phyloP scores from a whole-genome alignment of 2,888 invertebrate genomes.

The Drosophila mercatorum region DNA sequence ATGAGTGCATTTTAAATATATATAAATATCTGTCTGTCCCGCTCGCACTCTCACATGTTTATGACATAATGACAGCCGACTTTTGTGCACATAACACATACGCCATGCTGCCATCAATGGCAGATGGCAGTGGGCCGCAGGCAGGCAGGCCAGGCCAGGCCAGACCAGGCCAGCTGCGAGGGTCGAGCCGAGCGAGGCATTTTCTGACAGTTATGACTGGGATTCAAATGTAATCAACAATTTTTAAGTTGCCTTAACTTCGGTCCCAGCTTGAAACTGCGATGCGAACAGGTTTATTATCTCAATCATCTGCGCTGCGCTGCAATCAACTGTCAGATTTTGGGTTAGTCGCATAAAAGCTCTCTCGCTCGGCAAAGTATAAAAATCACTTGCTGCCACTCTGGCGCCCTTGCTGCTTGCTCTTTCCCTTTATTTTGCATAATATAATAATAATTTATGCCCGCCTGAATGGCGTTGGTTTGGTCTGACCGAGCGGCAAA shows the following conservation, averaged over 20 bases:
- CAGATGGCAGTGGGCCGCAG: constrained; percentile 14
- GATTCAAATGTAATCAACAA: constrained; percentile 78
- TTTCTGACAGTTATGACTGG: constrained; percentile 76
- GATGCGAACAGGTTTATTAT: constrained; percentile 51
- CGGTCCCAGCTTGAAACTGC: constrained; percentile 30
- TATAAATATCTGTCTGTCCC: constrained; percentile 8
- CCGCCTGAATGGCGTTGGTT: constrained; percentile 25
- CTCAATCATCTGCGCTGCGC: constrained; percentile 35
- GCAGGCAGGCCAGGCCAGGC: no score
- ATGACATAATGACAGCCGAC: constrained; percentile 76
- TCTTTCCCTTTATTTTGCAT: constrained; percentile 35
- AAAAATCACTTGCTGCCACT: constrained; percentile 41
- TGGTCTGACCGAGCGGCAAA: constrained; percentile 25
- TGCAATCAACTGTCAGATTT: constrained; percentile 59
- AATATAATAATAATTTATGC: constrained; percentile 66
- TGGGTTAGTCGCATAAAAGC: constrained; percentile 61
- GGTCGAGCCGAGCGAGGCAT: constrained; percentile 43
- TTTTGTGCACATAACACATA: constrained; percentile 52
- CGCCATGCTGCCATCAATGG: constrained; percentile 42
- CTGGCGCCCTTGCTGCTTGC: constrained; percentile 7
- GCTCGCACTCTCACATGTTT: constrained; percentile 56
- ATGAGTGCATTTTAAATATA: constrained; percentile 61
- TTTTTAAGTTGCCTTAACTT: constrained; percentile 52
- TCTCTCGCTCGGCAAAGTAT: constrained; percentile 39
- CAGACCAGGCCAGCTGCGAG: not conserved